Evolutionary conservation across 2,888 invertebrate genomes (phyloP).

Genomic region (Hyles lineata): DNA sequence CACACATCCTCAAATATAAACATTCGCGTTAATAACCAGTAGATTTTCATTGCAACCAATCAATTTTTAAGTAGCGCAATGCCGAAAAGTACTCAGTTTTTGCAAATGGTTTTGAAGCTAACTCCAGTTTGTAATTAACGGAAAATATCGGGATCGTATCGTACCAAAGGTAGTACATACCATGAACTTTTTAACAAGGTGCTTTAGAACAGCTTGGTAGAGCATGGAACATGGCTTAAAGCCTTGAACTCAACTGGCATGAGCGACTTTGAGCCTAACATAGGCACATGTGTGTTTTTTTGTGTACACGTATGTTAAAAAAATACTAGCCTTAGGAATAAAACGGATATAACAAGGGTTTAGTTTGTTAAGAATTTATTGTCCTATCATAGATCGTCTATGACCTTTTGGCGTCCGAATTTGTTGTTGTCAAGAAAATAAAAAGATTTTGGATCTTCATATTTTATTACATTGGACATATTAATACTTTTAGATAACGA

Average conservation of each 20-base stretch:
- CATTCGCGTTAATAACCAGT: not conserved
- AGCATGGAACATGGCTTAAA: not conserved
- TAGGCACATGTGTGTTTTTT: not conserved
- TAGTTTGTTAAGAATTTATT: no score
- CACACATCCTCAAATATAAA: no score
- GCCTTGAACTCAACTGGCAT: not conserved
- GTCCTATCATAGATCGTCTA: no score
- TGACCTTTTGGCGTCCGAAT: no score
- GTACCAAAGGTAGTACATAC: not conserved
- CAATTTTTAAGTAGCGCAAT: not conserved
- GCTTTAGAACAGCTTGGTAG: not conserved
- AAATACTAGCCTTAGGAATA: no score
- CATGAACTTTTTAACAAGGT: conserved; percentile 5
- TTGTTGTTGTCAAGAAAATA: no score
- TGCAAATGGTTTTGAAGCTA: not conserved
- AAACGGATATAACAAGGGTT: no score
- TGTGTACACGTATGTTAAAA: no score
- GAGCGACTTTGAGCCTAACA: not conserved
- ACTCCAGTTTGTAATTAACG: conserved; percentile 14
- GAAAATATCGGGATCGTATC: not conserved
- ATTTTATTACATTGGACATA: no score
- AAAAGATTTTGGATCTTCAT: no score
- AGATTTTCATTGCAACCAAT: not conserved
- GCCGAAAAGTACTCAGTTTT: not conserved
- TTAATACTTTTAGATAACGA: no score